These are phyloP conservation scores for Nematostella vectensis DNA, from an alignment of 92 coral and sea anemone species.

Conservation along the genomic window DNA sequence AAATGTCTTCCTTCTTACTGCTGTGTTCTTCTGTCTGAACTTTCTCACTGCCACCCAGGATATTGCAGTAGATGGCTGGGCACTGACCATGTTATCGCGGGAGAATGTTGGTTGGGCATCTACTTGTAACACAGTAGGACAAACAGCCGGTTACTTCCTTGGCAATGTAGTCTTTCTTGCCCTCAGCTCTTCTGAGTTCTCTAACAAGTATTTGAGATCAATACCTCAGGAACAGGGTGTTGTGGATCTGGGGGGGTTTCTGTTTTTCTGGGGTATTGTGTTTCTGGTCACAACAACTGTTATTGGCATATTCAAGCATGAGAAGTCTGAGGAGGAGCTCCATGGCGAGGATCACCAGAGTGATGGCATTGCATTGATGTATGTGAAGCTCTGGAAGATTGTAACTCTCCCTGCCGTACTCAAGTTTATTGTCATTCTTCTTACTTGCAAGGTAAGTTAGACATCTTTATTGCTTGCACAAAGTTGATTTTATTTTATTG, in stretches of 20 bases:
- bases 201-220: constrained; percentile 73
- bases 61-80: constrained; percentile 99
- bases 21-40: constrained; percentile 73
- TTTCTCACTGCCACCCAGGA: constrained; percentile 97
- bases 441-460: constrained; percentile 76
- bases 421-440: constrained; percentile 51
- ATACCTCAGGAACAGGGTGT: constrained; percentile 52
- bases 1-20: constrained; percentile 50
- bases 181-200: constrained; percentile 82
- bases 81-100: constrained; percentile 89
- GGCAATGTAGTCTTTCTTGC: constrained; percentile 96
- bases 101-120: constrained; percentile 96
- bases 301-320: constrained; percentile 80
- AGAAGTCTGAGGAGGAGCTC: constrained; percentile 58
- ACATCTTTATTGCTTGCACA: not conserved
- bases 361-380: constrained; percentile 67
- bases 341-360: constrained; percentile 50
- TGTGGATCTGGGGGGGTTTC: constrained; percentile 66
- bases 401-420: constrained; percentile 65
- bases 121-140: constrained; percentile 91
- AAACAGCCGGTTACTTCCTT: constrained; percentile 91
- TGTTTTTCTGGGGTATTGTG: constrained; percentile 84
- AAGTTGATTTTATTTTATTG: not conserved
- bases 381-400: constrained; percentile 72
- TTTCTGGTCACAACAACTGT: constrained; percentile 78